phyloP scores from a whole-genome alignment of 2,797 vertebrate genomes.

The Pyrocephalus nanus region DNA sequence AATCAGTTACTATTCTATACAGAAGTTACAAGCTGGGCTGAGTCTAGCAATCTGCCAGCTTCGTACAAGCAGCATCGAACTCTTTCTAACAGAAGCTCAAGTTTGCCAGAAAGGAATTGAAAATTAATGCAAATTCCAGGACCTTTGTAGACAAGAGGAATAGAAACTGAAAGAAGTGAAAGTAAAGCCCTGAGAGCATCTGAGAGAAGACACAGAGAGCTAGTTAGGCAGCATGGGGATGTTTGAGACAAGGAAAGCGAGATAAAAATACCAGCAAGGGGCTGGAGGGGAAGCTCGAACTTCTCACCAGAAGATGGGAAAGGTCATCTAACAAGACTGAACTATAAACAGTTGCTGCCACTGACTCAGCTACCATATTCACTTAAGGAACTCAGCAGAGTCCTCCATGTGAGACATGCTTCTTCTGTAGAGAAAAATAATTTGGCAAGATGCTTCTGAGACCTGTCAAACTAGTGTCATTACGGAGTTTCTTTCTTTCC shows the following conservation, averaged over 20 bases:
- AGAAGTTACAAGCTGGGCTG: not conserved
- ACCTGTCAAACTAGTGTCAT: not conserved
- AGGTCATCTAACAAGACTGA: not conserved
- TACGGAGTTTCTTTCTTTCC: not conserved
- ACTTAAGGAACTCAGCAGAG: not conserved
- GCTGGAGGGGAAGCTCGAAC: not conserved
- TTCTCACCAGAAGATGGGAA: not conserved
- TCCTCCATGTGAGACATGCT: not conserved
- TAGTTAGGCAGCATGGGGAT: fast-evolving
- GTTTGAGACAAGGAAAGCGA: not conserved
- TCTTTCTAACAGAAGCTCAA: not conserved
- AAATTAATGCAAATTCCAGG: not conserved
- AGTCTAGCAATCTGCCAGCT: not conserved
- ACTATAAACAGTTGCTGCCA: not conserved
- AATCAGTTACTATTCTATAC: too few relatives aligned
- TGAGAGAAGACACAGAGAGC: not conserved
- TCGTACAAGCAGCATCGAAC: not conserved
- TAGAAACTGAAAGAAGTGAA: not conserved
- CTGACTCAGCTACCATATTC: not conserved
- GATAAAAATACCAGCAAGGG: not conserved
- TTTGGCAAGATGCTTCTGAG: not conserved
- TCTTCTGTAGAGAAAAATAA: not conserved
- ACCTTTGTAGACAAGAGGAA: not conserved
- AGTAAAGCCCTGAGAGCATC: not conserved
- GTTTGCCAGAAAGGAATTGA: not conserved